Evolutionary conservation across 2,113 vertebrate genomes (phyloP).

Genomic region (Aptenodytes forsteri): DNA sequence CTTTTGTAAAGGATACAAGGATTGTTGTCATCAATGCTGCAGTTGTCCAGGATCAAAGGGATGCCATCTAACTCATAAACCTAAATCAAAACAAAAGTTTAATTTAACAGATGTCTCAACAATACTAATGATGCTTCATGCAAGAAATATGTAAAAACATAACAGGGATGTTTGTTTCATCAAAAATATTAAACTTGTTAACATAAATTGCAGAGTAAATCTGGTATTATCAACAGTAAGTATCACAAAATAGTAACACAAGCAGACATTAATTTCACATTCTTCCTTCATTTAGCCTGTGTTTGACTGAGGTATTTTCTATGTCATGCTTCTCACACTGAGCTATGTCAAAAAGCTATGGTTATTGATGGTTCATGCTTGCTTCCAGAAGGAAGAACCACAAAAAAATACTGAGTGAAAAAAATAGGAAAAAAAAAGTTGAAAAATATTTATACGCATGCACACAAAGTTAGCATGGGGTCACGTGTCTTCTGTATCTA

Average conservation of each 20-base stretch:
- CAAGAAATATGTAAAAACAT: rapidly evolving
- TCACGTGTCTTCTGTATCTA: neutral
- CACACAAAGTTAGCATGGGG: neutral
- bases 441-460: neutral
- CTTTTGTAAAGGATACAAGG: slow-evolving; percentile 92
- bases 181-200: neutral
- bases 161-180: neutral
- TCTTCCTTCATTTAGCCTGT: neutral
- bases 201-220: neutral
- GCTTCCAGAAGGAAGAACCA: neutral
- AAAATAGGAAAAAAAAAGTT: neutral
- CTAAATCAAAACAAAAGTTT: slow-evolving; percentile 64
- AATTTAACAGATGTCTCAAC: neutral
- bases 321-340: neutral
- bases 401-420: neutral
- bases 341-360: neutral
- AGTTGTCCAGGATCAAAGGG: slow-evolving; percentile 92
- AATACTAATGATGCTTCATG: neutral
- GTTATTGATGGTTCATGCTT: neutral
- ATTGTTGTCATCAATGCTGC: slow-evolving; percentile 92
- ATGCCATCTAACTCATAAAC: slow-evolving; percentile 90
- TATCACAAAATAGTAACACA: neutral
- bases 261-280: neutral
- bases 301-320: neutral
- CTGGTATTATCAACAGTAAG: neutral